Percentiles rank a stretch among this genome's conserved stretches.
phyloP scores from a whole-genome alignment of 2,888 invertebrate genomes.

The Salpingus planirostris region DNA sequence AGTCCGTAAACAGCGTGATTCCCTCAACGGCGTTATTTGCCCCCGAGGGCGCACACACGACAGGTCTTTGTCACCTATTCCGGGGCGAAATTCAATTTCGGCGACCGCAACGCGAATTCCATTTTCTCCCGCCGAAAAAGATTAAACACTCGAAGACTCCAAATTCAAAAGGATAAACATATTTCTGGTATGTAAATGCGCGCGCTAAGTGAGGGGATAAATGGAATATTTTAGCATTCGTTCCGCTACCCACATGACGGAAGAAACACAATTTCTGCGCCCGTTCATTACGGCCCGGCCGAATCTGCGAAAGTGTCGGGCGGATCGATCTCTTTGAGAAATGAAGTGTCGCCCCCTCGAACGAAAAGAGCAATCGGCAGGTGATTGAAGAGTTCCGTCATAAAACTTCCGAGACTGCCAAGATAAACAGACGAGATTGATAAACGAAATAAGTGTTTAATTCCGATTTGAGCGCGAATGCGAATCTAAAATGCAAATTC shows the following conservation, averaged over 20 bases:
- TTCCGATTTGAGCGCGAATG: slow-evolving; percentile 33
- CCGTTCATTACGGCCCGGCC: too few relatives aligned
- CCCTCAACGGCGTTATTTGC: neutral
- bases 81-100: slow-evolving; percentile 3
- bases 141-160: too few relatives aligned
- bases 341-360: slow-evolving; percentile 4
- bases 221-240: too few relatives aligned
- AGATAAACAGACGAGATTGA: slow-evolving; percentile 35
- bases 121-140: too few relatives aligned
- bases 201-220: too few relatives aligned
- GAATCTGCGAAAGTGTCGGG: too few relatives aligned
- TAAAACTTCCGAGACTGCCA: slow-evolving; percentile 27
- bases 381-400: slow-evolving; percentile 31
- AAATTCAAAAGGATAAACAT: too few relatives aligned
- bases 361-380: slow-evolving; percentile 23
- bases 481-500: slow-evolving; percentile 43
- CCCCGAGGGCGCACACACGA: slow-evolving; percentile 3
- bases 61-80: slow-evolving; percentile 10
- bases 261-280: too few relatives aligned
- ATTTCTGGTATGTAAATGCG: too few relatives aligned
- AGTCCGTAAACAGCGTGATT: neutral
- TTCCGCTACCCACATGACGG: too few relatives aligned
- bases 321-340: slow-evolving; percentile 1
- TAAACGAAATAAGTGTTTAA: slow-evolving; percentile 41
- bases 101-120: too few relatives aligned